Evolutionary conservation across 2,797 vertebrate genomes (phyloP), one percentile per base, ranked within the genome.

Genomic region (Diglossa cyanea): DNA sequence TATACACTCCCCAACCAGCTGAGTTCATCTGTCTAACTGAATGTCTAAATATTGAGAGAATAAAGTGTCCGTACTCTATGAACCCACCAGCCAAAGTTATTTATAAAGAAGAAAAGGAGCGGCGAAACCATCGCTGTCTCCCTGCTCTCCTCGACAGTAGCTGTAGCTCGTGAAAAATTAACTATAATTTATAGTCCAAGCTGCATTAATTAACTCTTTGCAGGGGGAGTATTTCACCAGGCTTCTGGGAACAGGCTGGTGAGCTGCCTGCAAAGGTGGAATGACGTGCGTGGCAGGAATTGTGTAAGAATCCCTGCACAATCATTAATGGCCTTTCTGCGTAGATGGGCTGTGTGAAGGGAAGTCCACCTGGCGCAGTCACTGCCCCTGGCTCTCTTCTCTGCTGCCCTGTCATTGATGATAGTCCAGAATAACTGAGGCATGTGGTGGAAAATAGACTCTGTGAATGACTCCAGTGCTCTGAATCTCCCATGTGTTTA

Each of bases 31-130:
- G 93, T 98, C 97, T 97, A 97, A 85, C 93, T 82, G 66, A 94
- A 97, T 77, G 97, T 98, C 98, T 98, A 98, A 98, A 98, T 97
- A 98, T 95, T 97, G 96, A 95, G 95, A 97, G 93, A 94, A 91
- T 96, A 55, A 95, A 97, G 95, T 96, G 95, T 94, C 90, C 96
- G 91, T 94, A 28, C 76, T 95, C 86, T 88, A 81, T 82, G 94
- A 95, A 92, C 80, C 31, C 91, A 90, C 62, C 60, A 90, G 86
- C 68, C 85, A 90, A 83, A 85, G 71, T 75, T 94, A 88, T 83
- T 94, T 77, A 86, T 90, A 80, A 70, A 85, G 80, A 75, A 88
- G 70, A 72, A 45, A 89, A 78, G 24, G 11, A 86, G 58, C 15
- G 26, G 62, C 0, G 0, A 76, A 90, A 63, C 63, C 74, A 30